Conservation (phyloP, 2,888 invertebrate species). For the Aspidiotus rigidus region DNA sequence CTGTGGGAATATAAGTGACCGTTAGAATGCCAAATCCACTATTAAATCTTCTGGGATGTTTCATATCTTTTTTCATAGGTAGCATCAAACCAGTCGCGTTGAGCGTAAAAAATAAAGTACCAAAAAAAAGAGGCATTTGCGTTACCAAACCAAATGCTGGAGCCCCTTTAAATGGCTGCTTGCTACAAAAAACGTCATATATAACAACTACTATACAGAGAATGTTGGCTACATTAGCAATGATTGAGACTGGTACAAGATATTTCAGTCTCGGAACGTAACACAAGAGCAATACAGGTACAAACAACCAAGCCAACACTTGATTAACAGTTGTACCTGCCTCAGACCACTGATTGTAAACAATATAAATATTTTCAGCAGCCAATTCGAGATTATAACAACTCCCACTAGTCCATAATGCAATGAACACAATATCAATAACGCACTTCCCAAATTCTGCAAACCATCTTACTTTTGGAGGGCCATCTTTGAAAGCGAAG, state of each 20-base stretch:
- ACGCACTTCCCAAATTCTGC: conserved; percentile 4
- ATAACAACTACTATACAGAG: conserved; percentile 74
- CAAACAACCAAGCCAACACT: conserved; percentile 39
- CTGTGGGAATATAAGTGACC: conserved; percentile 66
- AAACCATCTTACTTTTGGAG: neutral
- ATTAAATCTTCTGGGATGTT: conserved; percentile 68
- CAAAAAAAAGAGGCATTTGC: conserved; percentile 83
- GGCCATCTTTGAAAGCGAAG: conserved; percentile 13
- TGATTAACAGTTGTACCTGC: conserved; percentile 33
- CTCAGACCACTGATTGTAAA: neutral
- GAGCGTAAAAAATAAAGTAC: conserved; percentile 88
- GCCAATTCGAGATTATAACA: conserved; percentile 9
- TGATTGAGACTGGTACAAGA: conserved; percentile 77
- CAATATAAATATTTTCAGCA: neutral
- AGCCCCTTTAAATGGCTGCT: conserved; percentile 55
- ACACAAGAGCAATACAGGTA: conserved; percentile 60
- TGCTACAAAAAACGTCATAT: conserved; percentile 68
- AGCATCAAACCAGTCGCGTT: conserved; percentile 80
- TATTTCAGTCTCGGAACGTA: conserved; percentile 74
- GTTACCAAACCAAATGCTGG: conserved; percentile 54
- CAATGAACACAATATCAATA: neutral
- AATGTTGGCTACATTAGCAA: conserved; percentile 76
- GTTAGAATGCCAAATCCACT: conserved; percentile 75
- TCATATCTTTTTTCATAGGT: conserved; percentile 91
- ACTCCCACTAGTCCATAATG: conserved; percentile 1